Evolutionary conservation across 2,113 vertebrate genomes (phyloP).

Genomic region (Sceloporus undulatus): DNA sequence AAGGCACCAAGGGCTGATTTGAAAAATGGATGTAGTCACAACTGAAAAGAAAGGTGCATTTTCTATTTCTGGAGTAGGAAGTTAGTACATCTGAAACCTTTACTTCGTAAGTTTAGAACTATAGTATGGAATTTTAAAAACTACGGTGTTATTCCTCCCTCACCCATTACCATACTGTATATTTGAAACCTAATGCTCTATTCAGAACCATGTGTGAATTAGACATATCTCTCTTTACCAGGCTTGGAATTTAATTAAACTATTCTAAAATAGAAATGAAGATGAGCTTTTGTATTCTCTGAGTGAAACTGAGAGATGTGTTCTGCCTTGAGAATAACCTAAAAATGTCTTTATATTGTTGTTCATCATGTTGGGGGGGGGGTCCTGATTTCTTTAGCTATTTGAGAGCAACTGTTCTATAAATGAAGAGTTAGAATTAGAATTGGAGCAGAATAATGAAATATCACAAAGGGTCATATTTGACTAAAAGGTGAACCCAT

Average conservation of each 20-base stretch:
- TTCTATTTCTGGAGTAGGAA: background rate
- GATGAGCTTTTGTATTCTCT: background rate
- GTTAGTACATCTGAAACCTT: background rate
- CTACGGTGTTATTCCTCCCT: background rate
- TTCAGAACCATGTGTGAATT: constrained; percentile 21
- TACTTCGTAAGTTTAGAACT: background rate
- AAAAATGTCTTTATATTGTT: background rate
- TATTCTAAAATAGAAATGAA: constrained; percentile 3
- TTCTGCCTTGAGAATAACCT: background rate
- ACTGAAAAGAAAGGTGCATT: background rate
- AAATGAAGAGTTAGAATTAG: background rate
- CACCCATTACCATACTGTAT: background rate
- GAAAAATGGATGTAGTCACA: background rate
- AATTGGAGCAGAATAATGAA: constrained; percentile 17
- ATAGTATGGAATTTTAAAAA: constrained; percentile 1
- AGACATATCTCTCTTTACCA: constrained; percentile 29
- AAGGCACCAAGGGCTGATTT: background rate
- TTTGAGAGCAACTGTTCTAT: background rate
- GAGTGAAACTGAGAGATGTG: background rate
- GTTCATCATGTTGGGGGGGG: background rate
- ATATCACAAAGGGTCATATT: constrained; percentile 27
- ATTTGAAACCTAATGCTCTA: constrained; percentile 9
- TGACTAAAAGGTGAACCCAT: constrained; percentile 40
- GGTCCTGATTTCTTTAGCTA: background rate
- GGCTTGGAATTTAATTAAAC: constrained; percentile 36